phyloP scores from a whole-genome alignment of 2,797 vertebrate genomes.

The Cyprinodon diabolis region DNA sequence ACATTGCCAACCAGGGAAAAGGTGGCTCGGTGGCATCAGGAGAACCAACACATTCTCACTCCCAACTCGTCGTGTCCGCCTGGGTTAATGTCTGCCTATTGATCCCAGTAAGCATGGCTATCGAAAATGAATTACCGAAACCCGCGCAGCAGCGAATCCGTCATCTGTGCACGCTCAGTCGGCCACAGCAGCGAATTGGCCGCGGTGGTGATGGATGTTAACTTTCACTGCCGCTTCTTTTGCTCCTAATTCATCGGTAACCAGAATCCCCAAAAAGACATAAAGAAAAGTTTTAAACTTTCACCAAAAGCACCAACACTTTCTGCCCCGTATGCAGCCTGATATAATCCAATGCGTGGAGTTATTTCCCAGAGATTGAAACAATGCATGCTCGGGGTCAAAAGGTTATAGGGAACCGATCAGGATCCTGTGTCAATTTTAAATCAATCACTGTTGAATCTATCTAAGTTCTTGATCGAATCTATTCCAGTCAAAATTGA shows the following conservation, averaged over 20 bases:
- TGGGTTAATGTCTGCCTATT: constrained; percentile 81
- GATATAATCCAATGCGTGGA: not conserved
- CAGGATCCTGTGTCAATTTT: constrained; percentile 18
- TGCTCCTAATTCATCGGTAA: constrained; percentile 72
- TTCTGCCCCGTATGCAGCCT: not conserved
- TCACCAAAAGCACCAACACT: constrained; percentile 42
- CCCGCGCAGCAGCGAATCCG: constrained; percentile 77
- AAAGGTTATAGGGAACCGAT: constrained; percentile 38
- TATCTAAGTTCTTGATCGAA: constrained; percentile 26
- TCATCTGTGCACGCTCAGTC: constrained; percentile 80
- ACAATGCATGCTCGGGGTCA: constrained; percentile 29
- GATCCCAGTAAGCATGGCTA: constrained; percentile 80
- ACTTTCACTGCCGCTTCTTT: constrained; percentile 71
- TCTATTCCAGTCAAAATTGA: constrained; percentile 43
- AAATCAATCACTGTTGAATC: constrained; percentile 46
- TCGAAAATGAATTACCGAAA: constrained; percentile 84
- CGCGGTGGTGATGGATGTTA: constrained; percentile 79
- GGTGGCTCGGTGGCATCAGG: constrained; percentile 74
- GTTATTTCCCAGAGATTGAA: constrained; percentile 5
- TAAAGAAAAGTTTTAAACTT: constrained; percentile 61
- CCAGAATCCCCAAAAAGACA: constrained; percentile 56
- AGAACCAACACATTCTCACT: too few species aligned
- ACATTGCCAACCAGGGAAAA: constrained; percentile 63
- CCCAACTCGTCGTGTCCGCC: too few species aligned
- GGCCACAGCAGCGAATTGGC: constrained; percentile 76